Conservation (phyloP, 1,140 invertebrate genomes). For the Bathynomus jamesi region DNA sequence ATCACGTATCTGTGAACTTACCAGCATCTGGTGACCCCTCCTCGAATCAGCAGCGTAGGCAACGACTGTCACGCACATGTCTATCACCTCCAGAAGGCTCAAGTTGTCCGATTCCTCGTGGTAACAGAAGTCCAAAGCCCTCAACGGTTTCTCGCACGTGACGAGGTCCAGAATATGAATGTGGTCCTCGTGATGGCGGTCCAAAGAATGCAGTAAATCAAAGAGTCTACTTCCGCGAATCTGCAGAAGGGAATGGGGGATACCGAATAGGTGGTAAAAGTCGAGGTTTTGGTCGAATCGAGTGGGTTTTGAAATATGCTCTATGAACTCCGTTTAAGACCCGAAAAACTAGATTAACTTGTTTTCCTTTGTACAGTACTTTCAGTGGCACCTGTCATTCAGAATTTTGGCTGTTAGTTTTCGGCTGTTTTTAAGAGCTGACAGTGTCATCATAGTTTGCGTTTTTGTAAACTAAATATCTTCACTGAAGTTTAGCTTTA, state of each 20-base stretch:
- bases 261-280: not conserved
- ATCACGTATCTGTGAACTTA: no score
- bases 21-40: constrained; percentile 92
- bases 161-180: constrained; percentile 92
- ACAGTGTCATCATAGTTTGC: no score
- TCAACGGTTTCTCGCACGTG: constrained; percentile 89
- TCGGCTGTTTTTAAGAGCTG: no score
- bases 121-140: constrained; percentile 95
- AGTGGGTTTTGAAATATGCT: no score
- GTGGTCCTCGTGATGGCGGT: constrained; percentile 86
- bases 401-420: no score
- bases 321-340: no score
- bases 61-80: constrained; percentile 92
- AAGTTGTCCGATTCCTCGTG: constrained; percentile 92
- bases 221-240: constrained; percentile 85
- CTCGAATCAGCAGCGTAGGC: constrained; percentile 93
- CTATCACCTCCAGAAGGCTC: constrained; percentile 85
- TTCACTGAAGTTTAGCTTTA: no score
- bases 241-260: constrained; percentile 45
- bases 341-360: no score
- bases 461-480: no score
- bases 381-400: not conserved
- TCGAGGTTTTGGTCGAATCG: no score
- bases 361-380: no score
- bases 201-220: constrained; percentile 80